Evolutionary conservation across 2,113 vertebrate species (phyloP).

Genomic region (Psittacus erithacus): DNA sequence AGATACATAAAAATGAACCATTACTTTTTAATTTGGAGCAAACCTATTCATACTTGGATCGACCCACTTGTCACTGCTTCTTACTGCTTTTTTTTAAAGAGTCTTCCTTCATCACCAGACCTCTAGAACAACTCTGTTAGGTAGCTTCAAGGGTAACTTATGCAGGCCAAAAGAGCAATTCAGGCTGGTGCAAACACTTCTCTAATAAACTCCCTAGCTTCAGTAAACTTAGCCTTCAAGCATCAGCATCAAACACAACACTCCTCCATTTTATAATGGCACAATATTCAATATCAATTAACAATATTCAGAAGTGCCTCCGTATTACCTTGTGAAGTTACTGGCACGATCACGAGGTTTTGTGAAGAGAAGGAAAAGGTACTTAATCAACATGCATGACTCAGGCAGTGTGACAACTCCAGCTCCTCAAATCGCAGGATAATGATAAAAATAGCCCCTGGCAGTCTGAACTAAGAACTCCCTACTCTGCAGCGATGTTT

Average conservation of each 20-base stretch:
- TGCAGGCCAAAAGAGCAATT: not conserved
- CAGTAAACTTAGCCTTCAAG: not conserved
- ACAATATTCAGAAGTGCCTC: not conserved
- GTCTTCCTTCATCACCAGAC: not conserved
- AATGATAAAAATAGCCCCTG: conserved; percentile 12
- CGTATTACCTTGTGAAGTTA: not conserved
- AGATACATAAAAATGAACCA: not conserved
- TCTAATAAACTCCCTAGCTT: not conserved
- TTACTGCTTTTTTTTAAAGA: not conserved
- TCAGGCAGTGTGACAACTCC: not conserved
- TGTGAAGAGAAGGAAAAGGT: not conserved
- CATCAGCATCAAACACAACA: not conserved
- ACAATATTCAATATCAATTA: not conserved
- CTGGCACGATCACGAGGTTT: not conserved
- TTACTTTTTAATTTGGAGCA: not conserved
- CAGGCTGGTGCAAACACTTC: not conserved
- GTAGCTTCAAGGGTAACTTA: not conserved
- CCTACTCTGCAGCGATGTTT: not conserved
- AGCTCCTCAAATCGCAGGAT: not conserved
- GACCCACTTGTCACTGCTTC: not conserved
- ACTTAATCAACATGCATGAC: not conserved
- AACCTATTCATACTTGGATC: not conserved
- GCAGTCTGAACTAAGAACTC: not conserved
- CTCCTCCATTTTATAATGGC: not conserved
- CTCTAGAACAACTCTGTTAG: not conserved